Evolutionary conservation across 2,888 invertebrate genomes (phyloP), one percentile per base, ranked within the genome.

Genomic region (Limnephilus lunatus): DNA sequence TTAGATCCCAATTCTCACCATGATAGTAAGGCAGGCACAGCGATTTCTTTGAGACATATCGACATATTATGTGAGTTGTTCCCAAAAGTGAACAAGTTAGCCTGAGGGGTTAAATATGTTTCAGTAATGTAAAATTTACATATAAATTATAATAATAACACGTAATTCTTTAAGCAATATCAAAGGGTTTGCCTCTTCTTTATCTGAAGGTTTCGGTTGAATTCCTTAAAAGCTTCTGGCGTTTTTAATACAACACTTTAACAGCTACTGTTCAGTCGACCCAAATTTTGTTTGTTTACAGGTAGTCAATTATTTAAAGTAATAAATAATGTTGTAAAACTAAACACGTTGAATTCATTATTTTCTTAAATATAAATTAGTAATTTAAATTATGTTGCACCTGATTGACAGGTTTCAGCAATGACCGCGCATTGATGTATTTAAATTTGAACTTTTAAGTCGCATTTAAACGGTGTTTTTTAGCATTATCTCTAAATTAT

Each of bases 351-450:
- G 19, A 53, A 5, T 53, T 19, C 5, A 53, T 19, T 53, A 19
- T 53, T 19, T 53, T 53, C 5, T 25, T 0, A n/a, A n/a, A 25
- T 1, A 25, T 68, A 68, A 68, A 68, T 25, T 25, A 68, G 3
- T 53, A 68, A 68, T 68, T 5, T 9, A 9, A 25, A 19, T 0
- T 2, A 25, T 25, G 2, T 68, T 25, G 9, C 25, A 9, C n/a
- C 25, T 0, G 9, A 68, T 86, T 48, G 39, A 1, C 86, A 80
- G 80, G 88, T 89, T 89, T 89, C 39, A 39, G 32, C 39, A 19
- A 12, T 35, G n/a, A 9, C 88, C 88, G 80, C 31, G 88, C 88
- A 39, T 89, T 89, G 88, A 89, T 89, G 88, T 35, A 25, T 89
- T 89, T 35, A 68, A 68, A 25, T 68, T 68, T 68, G 9, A 68